Evolutionary conservation across 1,140 invertebrate species (phyloP).

Genomic region (Helicoverpa zea): DNA sequence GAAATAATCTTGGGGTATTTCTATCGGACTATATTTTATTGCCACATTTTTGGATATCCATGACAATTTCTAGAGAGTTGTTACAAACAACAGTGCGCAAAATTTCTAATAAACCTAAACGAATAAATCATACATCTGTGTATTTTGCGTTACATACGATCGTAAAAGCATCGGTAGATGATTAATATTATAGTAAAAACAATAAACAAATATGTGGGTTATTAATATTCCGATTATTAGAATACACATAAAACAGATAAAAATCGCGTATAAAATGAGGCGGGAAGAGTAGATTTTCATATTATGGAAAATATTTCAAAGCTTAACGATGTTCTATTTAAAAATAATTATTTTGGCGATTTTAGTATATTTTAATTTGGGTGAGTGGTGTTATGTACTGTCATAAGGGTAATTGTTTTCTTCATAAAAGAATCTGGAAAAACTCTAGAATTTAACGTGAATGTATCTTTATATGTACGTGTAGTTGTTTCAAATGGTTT

Average conservation of each 20-base stretch:
- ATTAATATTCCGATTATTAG: slow-evolving; percentile 10
- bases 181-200: slow-evolving; percentile 36
- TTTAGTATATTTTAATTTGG: neutral
- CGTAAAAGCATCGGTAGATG: slow-evolving; percentile 10
- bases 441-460: too few relatives aligned
- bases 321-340: slow-evolving; percentile 6
- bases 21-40: neutral
- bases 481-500: too few relatives aligned
- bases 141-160: neutral
- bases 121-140: too few relatives aligned
- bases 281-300: neutral
- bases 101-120: too few relatives aligned
- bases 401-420: too few relatives aligned
- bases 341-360: neutral
- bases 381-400: neutral
- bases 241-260: slow-evolving; percentile 1
- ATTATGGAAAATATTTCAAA: neutral
- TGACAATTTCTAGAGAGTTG: too few relatives aligned
- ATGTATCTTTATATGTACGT: too few relatives aligned
- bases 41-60: too few relatives aligned
- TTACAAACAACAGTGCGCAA: too few relatives aligned
- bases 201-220: slow-evolving; percentile 42
- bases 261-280: slow-evolving; percentile 12
- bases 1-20: neutral
- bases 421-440: too few relatives aligned